These are phyloP conservation scores for Idaea dimidiata DNA, from an alignment of 2,888 invertebrate species.

Conservation along the genomic window DNA sequence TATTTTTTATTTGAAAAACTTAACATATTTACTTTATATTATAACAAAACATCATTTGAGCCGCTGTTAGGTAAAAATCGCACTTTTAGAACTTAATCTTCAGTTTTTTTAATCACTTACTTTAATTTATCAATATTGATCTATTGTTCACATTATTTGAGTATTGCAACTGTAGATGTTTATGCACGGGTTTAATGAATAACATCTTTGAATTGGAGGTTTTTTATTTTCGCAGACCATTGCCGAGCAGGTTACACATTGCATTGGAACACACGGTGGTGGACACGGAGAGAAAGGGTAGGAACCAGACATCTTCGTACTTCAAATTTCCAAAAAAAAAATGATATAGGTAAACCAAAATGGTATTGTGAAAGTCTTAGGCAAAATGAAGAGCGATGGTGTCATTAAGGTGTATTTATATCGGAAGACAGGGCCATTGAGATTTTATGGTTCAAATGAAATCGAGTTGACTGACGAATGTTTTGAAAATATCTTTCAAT, in stretches of 20 bases:
- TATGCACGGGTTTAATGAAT: constrained; percentile 62
- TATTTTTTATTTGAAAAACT: too few species aligned
- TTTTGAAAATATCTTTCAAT: background rate
- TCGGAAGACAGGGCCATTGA: constrained; percentile 9
- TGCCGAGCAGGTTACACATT: constrained; percentile 29
- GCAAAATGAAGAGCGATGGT: constrained; percentile 28
- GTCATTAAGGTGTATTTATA: constrained; percentile 40
- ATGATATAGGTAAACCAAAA: constrained; percentile 26
- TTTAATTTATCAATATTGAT: background rate
- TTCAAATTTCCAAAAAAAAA: constrained; percentile 23
- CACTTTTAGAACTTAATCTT: background rate
- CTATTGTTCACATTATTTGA: constrained; percentile 57
- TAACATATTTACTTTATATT: too few species aligned
- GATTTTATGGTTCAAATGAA: background rate
- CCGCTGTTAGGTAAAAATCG: background rate
- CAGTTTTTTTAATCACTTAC: background rate
- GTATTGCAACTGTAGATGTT: constrained; percentile 73
- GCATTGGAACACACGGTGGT: constrained; percentile 17
- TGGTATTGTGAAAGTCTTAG: constrained; percentile 12
- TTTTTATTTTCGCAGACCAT: constrained; percentile 40
- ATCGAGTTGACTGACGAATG: constrained; percentile 15
- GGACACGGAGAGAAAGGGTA: constrained; percentile 21
- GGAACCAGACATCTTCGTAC: constrained; percentile 12
- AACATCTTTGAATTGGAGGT: constrained; percentile 44
- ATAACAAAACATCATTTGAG: too few species aligned